Base-by-base conservation (phyloP, 1,140 invertebrate species). In the Brachionus manjavacas region DNA sequence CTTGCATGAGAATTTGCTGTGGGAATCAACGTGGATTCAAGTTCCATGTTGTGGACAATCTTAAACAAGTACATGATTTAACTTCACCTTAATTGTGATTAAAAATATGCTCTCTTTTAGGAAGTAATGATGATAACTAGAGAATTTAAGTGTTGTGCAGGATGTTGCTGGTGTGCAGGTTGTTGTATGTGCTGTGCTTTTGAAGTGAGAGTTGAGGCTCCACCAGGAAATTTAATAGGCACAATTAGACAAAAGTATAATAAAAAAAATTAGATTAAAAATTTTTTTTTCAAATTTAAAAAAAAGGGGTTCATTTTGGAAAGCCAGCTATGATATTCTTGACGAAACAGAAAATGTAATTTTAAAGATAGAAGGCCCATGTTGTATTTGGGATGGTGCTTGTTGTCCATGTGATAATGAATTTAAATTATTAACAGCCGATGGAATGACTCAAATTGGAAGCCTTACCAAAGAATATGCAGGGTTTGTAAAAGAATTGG, bases 1-100 rank as follows among this genome's bases (percentile, higher is more conserved):
- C 93, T 85, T 94, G 93, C 85, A 93, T 92, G 3, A 90, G 95
- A 86, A 93, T 93, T 86, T 94, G 93, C 86, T 93, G 94, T 87
- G 95, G 95, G 1, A 91, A 93, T 0, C 87, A 92, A 25, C 91
- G 95, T 68, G 92, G 93, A 2, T 97, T 96, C 88, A 68, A 16
- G 9, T 16, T 81, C 12, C 79, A 81, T 64, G 52, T 81, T 3
- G 28, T 81, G 7, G 79, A 81, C 79, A 81, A 81, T 46, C 23
- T 81, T 4, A 81, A 81, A 20, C 79, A 81, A 23, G 79, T 81
- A 20, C 35, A n/a, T 78, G 12, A 14, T 46, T 43, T 35, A 78
- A 60, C 0, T 12, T n/a, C 11, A 46, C 4, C 1, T 46, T 46
- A 46, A 46, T 46, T 46, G 11, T 12, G 0, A 0, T 28, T n/a